phyloP scores from a whole-genome alignment of 2,113 vertebrate species.

The Stomatorhinus ivindoensis region DNA sequence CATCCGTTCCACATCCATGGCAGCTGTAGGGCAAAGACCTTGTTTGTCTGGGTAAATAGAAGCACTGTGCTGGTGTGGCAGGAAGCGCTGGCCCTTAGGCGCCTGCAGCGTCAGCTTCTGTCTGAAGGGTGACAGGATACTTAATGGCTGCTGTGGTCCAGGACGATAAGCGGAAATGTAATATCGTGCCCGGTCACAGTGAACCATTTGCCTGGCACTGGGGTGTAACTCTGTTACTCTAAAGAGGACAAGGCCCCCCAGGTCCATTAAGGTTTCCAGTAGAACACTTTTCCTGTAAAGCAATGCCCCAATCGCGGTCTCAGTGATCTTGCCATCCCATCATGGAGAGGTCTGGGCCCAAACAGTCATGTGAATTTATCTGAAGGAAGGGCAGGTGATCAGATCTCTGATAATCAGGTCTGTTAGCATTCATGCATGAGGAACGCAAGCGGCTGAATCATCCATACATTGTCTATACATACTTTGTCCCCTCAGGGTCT shows the following conservation, averaged over 20 bases:
- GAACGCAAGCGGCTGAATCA: background rate
- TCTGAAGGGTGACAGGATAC: background rate
- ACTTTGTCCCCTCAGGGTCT: background rate
- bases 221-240: background rate
- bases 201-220: background rate
- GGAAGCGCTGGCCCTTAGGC: too few species aligned
- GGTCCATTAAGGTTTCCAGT: too few species aligned
- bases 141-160: background rate
- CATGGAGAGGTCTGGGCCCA: background rate
- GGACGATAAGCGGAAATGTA: background rate
- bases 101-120: background rate
- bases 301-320: too few species aligned
- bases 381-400: background rate
- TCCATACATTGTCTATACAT: background rate
- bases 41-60: background rate
- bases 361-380: background rate
- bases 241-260: too few species aligned
- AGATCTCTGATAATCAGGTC: background rate
- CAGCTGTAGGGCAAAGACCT: background rate
- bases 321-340: background rate
- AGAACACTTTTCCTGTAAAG: too few species aligned
- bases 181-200: background rate
- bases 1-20: background rate
- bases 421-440: background rate
- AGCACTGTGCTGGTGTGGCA: background rate